Evolutionary conservation across 2,797 vertebrate genomes (phyloP).

Genomic region (Lophius americanus): DNA sequence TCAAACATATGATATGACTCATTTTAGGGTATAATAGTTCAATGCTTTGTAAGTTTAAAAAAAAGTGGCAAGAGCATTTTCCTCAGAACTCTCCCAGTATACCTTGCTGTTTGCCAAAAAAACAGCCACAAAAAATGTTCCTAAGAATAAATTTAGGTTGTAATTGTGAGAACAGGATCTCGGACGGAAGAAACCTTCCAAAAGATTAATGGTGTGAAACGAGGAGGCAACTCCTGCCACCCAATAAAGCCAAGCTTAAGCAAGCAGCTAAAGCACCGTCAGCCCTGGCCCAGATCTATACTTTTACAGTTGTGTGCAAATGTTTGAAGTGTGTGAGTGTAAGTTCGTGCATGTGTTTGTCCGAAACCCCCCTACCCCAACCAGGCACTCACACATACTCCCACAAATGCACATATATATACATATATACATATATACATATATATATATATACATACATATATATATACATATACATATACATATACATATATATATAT

Average conservation of each 20-base stretch:
- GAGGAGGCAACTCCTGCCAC: conserved; percentile 56
- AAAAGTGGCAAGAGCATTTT: conserved; percentile 37
- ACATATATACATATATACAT: neutral
- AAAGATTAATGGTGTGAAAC: conserved; percentile 70
- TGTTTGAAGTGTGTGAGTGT: conserved; percentile 13
- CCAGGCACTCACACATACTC: too few relatives aligned
- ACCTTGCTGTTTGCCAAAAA: conserved; percentile 58
- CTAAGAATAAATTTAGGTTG: conserved; percentile 52
- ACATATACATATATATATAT: neutral
- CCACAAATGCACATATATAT: too few relatives aligned
- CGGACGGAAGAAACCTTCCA: conserved; percentile 58
- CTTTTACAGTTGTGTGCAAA: conserved; percentile 24
- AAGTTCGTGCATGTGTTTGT: conserved; percentile 13
- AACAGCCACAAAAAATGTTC: conserved; percentile 53
- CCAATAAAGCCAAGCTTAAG: conserved; percentile 64
- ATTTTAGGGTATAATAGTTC: conserved; percentile 44
- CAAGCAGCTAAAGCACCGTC: conserved; percentile 57
- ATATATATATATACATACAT: neutral
- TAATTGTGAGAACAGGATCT: conserved; percentile 60
- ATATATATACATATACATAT: neutral
- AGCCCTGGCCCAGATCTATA: conserved; percentile 54
- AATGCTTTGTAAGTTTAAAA: conserved; percentile 42
- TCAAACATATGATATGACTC: conserved; percentile 41
- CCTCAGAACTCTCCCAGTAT: conserved; percentile 38
- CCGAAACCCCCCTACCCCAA: neutral